A percentile compares a stretch with the other conserved stretches of the same genome.
These are phyloP conservation scores for Aphelinus atriplicis DNA, from an alignment of 1,140 invertebrate species.

Conservation along the genomic window DNA sequence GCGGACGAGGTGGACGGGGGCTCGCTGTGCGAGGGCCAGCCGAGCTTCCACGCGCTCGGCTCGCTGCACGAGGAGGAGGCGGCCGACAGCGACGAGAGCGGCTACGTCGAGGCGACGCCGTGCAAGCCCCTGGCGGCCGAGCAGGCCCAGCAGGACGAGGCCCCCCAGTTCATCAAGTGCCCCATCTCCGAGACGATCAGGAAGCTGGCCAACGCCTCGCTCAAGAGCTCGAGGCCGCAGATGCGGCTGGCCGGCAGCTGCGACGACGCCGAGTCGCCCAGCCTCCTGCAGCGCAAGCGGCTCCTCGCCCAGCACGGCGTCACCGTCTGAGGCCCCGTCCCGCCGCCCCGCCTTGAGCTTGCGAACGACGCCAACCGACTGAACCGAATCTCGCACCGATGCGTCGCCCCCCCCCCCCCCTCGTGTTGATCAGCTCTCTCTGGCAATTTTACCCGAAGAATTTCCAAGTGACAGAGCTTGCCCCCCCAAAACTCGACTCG, in stretches of 20 bases:
- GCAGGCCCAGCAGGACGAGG: slow-evolving; percentile 39
- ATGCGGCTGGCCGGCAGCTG: slow-evolving; percentile 52
- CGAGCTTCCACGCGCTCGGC: slow-evolving; percentile 53
- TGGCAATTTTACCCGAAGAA: too few species aligned
- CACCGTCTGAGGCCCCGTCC: slow-evolving; percentile 49
- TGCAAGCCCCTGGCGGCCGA: slow-evolving; percentile 43
- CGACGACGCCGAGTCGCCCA: slow-evolving; percentile 58
- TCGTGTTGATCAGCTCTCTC: too few species aligned
- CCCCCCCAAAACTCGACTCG: too few species aligned
- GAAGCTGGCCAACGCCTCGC: slow-evolving; percentile 61
- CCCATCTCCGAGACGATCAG: slow-evolving; percentile 64
- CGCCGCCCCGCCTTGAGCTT: too few species aligned
- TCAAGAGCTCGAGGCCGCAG: slow-evolving; percentile 50
- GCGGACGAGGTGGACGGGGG: slow-evolving; percentile 43
- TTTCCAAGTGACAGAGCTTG: too few species aligned
- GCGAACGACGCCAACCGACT: too few species aligned
- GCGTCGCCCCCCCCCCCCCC: too few species aligned
- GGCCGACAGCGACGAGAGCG: slow-evolving; percentile 68
- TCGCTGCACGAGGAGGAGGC: slow-evolving; percentile 56
- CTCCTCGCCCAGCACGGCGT: slow-evolving; percentile 63
- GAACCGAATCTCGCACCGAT: too few species aligned
- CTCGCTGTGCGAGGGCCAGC: slow-evolving; percentile 35
- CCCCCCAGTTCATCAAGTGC: slow-evolving; percentile 58
- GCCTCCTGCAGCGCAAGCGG: slow-evolving; percentile 61
- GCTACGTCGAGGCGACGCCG: slow-evolving; percentile 66